Conservation (phyloP, 1,140 invertebrate genomes). For the Anoplophora glabripennis region DNA sequence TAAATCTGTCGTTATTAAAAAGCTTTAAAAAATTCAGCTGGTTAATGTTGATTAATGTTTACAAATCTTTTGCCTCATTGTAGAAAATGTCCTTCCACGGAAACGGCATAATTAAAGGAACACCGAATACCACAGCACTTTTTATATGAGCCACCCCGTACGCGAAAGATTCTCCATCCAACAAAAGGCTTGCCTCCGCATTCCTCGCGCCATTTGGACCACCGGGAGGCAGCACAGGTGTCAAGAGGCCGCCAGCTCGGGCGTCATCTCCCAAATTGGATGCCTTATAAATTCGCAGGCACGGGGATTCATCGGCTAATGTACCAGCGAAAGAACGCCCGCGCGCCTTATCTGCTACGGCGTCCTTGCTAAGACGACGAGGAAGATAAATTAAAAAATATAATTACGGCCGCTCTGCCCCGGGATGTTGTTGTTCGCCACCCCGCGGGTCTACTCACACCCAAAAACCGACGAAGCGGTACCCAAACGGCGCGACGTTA, state of each 20-base stretch:
- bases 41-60: no score
- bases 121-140: no score
- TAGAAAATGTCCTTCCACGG: no score
- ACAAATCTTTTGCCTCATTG: no score
- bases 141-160: no score
- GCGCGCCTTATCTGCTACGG: conserved; percentile 22
- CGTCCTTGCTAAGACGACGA: conserved; percentile 38
- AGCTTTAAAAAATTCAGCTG: no score
- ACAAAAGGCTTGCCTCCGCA: no score
- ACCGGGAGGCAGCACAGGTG: conserved; percentile 7
- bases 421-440: background rate
- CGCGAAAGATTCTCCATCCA: no score
- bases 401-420: conserved; percentile 28
- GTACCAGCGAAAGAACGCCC: conserved; percentile 19
- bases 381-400: conserved; percentile 46
- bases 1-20: no score
- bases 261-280: conserved; percentile 26
- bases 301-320: conserved; percentile 41
- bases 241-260: conserved; percentile 4
- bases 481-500: no score
- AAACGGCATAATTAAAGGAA: no score
- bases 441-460: background rate
- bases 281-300: conserved; percentile 24
- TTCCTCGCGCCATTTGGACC: no score
- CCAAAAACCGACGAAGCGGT: conserved; percentile 17